Percentiles rank a stretch among this genome's conserved stretches.
phyloP scores from a whole-genome alignment of 2,113 vertebrate species.

The Tyto alba region DNA sequence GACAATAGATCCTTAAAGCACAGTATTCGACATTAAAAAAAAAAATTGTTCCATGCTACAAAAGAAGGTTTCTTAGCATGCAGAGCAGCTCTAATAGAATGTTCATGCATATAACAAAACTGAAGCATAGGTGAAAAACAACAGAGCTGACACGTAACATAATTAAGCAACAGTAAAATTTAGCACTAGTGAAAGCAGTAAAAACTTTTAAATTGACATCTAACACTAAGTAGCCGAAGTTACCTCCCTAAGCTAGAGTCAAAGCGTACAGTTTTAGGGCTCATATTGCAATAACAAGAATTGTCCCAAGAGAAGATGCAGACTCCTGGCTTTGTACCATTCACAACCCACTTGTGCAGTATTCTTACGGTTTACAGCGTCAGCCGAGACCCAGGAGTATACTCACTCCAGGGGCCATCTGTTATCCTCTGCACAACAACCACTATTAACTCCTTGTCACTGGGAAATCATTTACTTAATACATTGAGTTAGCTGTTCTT shows the following conservation, averaged over 20 bases:
- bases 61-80: neutral
- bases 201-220: neutral
- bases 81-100: neutral
- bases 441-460: neutral
- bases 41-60: neutral
- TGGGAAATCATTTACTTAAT: neutral
- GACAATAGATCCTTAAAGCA: neutral
- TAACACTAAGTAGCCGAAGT: neutral
- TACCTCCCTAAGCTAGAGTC: neutral
- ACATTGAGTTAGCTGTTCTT: neutral
- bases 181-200: neutral
- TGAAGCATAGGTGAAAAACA: neutral
- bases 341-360: neutral
- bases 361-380: neutral
- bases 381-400: neutral
- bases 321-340: neutral
- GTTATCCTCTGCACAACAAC: conserved; percentile 5
- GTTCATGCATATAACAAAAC: neutral
- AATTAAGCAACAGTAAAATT: neutral
- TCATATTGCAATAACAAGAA: neutral
- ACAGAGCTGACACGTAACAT: neutral
- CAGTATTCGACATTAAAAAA: neutral
- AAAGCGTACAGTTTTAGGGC: accelerated
- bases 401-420: neutral
- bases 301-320: neutral